Evolutionary conservation across 2,888 invertebrate species (phyloP).

Genomic region (Drosophila lutescens): DNA sequence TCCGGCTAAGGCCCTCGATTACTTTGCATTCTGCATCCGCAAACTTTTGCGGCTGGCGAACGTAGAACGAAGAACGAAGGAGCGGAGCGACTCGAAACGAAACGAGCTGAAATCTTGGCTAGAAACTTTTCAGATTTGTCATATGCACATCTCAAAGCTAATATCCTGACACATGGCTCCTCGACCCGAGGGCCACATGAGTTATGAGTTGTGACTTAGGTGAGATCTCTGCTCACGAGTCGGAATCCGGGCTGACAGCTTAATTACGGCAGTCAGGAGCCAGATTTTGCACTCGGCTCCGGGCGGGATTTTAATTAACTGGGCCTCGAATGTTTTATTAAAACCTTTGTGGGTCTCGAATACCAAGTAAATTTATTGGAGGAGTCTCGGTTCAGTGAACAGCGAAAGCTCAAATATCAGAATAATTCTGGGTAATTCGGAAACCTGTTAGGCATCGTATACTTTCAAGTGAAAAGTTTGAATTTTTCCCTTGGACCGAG

Average conservation of each 20-base stretch:
- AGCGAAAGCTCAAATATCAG: conserved; percentile 1
- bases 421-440: conserved; percentile 15
- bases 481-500: conserved; percentile 13
- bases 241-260: conserved; percentile 35
- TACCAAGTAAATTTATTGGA: conserved; percentile 29
- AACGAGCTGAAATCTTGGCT: conserved; percentile 45
- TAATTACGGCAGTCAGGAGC: conserved; percentile 32
- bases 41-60: conserved; percentile 56
- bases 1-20: conserved; percentile 18
- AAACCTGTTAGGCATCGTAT: conserved; percentile 8
- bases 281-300: conserved; percentile 19
- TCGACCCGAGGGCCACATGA: conserved; percentile 41
- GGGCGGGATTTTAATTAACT: conserved; percentile 41
- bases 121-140: conserved; percentile 73
- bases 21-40: conserved; percentile 11
- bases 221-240: conserved; percentile 31
- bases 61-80: conserved; percentile 14
- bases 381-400: conserved; percentile 21
- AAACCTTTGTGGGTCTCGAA: conserved; percentile 11
- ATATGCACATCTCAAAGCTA: conserved; percentile 68
- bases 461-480: conserved; percentile 24
- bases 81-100: not conserved
- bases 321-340: conserved; percentile 14
- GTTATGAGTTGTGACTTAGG: conserved; percentile 42
- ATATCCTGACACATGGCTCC: conserved; percentile 52